Evolutionary conservation across 2,113 vertebrate genomes (phyloP).

Genomic region (Ivindomyrus marchei): DNA sequence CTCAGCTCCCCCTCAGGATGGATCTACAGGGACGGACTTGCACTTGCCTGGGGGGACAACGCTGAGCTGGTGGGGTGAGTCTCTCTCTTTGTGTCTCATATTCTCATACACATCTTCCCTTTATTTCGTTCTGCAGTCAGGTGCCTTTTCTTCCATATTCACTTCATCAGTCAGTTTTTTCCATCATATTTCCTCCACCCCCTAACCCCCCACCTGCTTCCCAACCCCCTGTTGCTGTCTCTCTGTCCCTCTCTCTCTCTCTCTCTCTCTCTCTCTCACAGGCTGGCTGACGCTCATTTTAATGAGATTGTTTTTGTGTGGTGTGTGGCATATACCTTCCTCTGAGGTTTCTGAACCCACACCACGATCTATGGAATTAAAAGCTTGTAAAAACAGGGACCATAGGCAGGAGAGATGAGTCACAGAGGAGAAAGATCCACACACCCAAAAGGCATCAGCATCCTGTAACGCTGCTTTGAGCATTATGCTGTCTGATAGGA

Average conservation of each 20-base stretch:
- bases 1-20: background rate
- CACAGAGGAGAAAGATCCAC: background rate
- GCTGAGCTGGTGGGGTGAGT: background rate
- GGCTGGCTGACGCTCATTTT: background rate
- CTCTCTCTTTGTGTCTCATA: background rate
- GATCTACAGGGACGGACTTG: background rate
- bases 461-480: background rate
- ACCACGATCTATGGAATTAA: background rate
- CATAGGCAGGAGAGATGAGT: background rate
- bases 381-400: background rate
- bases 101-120: background rate
- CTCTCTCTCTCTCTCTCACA: background rate
- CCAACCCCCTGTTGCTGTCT: constrained; percentile 2
- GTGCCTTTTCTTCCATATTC: background rate
- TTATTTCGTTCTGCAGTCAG: background rate
- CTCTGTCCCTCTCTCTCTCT: background rate
- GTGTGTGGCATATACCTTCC: background rate
- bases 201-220: background rate
- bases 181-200: constrained; percentile 1
- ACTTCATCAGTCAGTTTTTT: background rate
- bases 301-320: background rate
- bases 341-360: background rate
- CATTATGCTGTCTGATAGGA: background rate
- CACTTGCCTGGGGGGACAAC: background rate
- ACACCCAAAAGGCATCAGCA: background rate